Evolutionary conservation across 2,797 vertebrate genomes (phyloP), one percentile per base, ranked within the genome.

Genomic region (Hippocampus kuda): DNA sequence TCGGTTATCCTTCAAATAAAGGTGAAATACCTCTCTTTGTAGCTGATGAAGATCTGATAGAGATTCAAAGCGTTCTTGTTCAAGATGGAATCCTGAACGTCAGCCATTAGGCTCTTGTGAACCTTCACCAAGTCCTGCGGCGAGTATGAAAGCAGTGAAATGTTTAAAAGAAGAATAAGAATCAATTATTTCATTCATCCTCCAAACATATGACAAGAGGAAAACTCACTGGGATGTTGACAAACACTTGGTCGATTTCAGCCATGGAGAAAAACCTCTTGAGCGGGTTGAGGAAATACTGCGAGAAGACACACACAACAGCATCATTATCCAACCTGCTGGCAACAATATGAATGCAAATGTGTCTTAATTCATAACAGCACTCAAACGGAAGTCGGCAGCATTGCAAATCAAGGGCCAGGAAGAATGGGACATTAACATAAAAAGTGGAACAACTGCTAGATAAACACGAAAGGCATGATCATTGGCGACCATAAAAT

Each of bases 231-330:
- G 93, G 84, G 77, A 98, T 94, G 87, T 98, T 96, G 86, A 95
- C 85, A 83, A 98, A 98, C 75, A 98, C 90, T 30, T 90, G 90
- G 66, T 94, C 92, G 65, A 96, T 92, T 69, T 98, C 94, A 65
- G 88, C 73, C 1, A 85, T 69, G 1, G 93, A 92, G 80, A 95
- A 86, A 79, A 96, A 95, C 62, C 90, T 93, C 87, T 89, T 96
- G 73, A 98, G 75, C 6, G 95, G 95, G 70, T 88, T 90, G 89
- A 97, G 92, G 74, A 98, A 98, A 87, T 93, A 94, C 95, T 98
- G 83, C 2, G 77, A 72, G 60, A 67, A 53, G 65, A 70, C 30
- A 48, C 24, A 59, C 12, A 59, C 56, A 38, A 5, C 7, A 20
- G 8, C 16, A 30, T 61, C 30, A 34, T 59, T 41, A 27, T 20